These are phyloP conservation scores for Ophiothrix spiculata DNA, from an alignment of 35 echinoderm and acorn worm genomes.

Conservation along the genomic window DNA sequence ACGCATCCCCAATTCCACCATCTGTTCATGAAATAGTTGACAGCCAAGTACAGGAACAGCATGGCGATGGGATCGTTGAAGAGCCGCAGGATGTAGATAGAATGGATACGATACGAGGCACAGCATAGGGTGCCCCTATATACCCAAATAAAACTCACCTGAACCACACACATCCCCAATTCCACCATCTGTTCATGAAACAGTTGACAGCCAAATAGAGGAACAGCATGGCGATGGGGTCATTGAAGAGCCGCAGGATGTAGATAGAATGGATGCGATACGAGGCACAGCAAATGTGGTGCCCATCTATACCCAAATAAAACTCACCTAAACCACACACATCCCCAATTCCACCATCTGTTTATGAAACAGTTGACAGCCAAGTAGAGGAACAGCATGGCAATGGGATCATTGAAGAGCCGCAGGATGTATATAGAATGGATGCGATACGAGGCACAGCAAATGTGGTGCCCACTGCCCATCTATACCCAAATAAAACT, in stretches of 20 bases:
- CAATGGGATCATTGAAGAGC: slow-evolving; percentile 95
- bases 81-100: slow-evolving; percentile 87
- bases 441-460: slow-evolving; percentile 90
- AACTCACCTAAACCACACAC: slow-evolving; percentile 87
- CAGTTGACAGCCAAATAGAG: slow-evolving; percentile 80
- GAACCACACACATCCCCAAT: slow-evolving; percentile 79
- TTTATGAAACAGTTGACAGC: slow-evolving; percentile 83
- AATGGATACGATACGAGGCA: slow-evolving; percentile 94
- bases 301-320: too few relatives aligned
- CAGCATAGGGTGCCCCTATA: too few relatives aligned
- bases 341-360: slow-evolving; percentile 76
- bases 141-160: too few relatives aligned
- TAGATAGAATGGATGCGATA: slow-evolving; percentile 87
- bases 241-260: slow-evolving; percentile 89
- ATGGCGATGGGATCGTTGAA: slow-evolving; percentile 98
- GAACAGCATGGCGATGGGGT: slow-evolving; percentile 96
- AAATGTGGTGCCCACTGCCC: too few relatives aligned
- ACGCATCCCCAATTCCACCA: slow-evolving; percentile 85
- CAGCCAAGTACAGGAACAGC: slow-evolving; percentile 89
- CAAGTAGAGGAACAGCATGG: slow-evolving; percentile 94
- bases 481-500: too few relatives aligned
- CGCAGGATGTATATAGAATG: slow-evolving; percentile 96
- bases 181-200: slow-evolving; percentile 84
- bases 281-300: slow-evolving; percentile 91
- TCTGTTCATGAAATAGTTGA: slow-evolving; percentile 77